Percentiles rank a stretch among this genome's conserved stretches.
These are phyloP conservation scores for Apodemus agrarius DNA, from an alignment of 2,797 vertebrate species.

Conservation along the genomic window DNA sequence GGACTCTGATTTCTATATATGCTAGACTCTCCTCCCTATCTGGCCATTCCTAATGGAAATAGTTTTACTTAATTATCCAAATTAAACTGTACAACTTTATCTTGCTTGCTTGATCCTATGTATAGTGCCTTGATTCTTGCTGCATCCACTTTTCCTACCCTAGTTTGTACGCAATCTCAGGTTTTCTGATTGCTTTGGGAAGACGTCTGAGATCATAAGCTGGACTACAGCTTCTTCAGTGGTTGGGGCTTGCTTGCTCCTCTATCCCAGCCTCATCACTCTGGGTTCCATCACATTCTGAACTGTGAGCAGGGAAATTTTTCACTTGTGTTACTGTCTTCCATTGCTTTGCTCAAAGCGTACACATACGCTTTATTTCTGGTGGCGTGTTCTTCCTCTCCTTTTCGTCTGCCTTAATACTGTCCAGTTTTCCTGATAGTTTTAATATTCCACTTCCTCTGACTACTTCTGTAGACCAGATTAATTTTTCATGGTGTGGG, in stretches of 20 bases:
- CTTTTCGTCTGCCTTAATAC: not conserved
- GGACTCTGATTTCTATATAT: not conserved
- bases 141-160: not conserved
- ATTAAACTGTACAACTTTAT: not conserved
- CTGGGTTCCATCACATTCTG: not conserved
- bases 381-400: not conserved
- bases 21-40: not conserved
- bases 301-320: not conserved
- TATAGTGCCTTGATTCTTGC: not conserved
- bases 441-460: not conserved
- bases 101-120: not conserved
- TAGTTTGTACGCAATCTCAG: not conserved
- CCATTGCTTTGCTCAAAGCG: not conserved
- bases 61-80: not conserved
- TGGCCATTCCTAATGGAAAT: not conserved
- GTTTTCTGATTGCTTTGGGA: not conserved
- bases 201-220: not conserved
- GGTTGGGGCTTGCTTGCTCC: not conserved
- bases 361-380: not conserved
- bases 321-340: not conserved
- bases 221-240: not conserved
- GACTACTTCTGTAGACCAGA: not conserved
- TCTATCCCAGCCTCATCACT: not conserved
- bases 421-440: conserved; percentile 9
- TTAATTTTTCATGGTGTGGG: not conserved